phyloP scores from a whole-genome alignment of 2,113 vertebrate species.

The Vimba vimba region DNA sequence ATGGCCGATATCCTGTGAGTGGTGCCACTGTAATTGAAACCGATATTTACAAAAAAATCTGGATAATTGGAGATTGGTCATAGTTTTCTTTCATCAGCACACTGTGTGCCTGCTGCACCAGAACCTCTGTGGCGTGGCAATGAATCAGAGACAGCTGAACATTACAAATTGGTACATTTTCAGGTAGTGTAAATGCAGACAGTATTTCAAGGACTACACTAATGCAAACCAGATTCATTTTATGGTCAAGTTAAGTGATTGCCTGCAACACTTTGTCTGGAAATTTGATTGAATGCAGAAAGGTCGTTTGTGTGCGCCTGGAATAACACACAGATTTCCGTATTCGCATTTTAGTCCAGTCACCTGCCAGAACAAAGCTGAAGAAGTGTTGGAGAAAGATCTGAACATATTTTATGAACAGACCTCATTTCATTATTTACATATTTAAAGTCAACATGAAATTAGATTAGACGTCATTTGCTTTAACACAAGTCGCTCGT shows the following conservation, averaged over 20 bases:
- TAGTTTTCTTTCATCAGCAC: slow-evolving; percentile 68
- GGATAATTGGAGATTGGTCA: slow-evolving; percentile 62
- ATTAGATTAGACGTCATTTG: not conserved
- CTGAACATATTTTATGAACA: not conserved
- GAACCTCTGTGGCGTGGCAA: slow-evolving; percentile 55
- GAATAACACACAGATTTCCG: not conserved
- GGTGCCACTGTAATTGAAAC: slow-evolving; percentile 52
- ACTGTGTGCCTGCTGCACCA: slow-evolving; percentile 55
- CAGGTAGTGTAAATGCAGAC: slow-evolving; percentile 67
- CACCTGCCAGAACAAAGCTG: slow-evolving; percentile 10
- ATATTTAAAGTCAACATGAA: not conserved
- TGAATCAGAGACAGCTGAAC: slow-evolving; percentile 65
- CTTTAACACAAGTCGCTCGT: not conserved
- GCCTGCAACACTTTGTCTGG: slow-evolving; percentile 63
- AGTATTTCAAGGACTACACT: slow-evolving; percentile 57
- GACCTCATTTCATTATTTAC: not conserved
- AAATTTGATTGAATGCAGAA: slow-evolving; percentile 54
- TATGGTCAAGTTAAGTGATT: slow-evolving; percentile 65
- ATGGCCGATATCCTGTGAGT: slow-evolving; percentile 30
- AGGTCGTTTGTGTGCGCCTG: not conserved
- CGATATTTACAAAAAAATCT: slow-evolving; percentile 58
- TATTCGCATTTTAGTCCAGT: not conserved
- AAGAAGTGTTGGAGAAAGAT: not conserved
- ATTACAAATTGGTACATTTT: slow-evolving; percentile 73
- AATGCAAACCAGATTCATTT: slow-evolving; percentile 69